A percentile compares a stretch with the other conserved stretches of the same genome.
phyloP scores from a whole-genome alignment of 2,797 vertebrate genomes.

The Telmatherina bonti region DNA sequence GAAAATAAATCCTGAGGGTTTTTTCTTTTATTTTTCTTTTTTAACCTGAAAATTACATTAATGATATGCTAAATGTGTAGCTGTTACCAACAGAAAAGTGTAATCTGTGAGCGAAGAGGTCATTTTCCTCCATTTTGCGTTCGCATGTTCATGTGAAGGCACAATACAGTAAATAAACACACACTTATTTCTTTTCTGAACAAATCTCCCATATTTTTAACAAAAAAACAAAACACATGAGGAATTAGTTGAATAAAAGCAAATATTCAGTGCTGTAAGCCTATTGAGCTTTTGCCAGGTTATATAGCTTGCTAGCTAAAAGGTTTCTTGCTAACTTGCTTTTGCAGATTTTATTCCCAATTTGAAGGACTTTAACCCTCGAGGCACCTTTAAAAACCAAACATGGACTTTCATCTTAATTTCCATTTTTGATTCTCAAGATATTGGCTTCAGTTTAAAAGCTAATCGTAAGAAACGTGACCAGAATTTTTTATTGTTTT shows the following conservation, averaged over 20 bases:
- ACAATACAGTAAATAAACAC: neutral
- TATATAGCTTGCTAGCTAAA: conserved; percentile 6
- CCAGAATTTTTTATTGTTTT: too few species aligned
- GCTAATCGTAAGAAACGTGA: too few species aligned
- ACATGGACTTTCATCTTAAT: too few species aligned
- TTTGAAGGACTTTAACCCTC: neutral
- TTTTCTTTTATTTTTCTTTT: conserved; percentile 17
- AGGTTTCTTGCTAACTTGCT: neutral
- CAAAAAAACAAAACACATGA: neutral
- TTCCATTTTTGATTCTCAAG: too few species aligned
- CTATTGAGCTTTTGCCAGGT: too few species aligned
- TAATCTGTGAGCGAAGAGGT: neutral
- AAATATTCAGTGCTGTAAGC: neutral
- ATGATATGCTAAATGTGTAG: conserved; percentile 21
- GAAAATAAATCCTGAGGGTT: conserved; percentile 39
- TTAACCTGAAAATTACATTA: neutral
- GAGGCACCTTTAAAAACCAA: too few species aligned
- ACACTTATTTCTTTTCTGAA: neutral
- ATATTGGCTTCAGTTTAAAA: too few species aligned
- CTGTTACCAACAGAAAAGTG: neutral
- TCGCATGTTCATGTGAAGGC: conserved; percentile 23
- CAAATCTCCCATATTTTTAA: neutral
- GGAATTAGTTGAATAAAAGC: neutral
- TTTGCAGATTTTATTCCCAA: neutral
- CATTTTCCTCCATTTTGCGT: neutral